Conservation (phyloP, 1,140 invertebrate species). For the Neuroterus valhalla region DNA sequence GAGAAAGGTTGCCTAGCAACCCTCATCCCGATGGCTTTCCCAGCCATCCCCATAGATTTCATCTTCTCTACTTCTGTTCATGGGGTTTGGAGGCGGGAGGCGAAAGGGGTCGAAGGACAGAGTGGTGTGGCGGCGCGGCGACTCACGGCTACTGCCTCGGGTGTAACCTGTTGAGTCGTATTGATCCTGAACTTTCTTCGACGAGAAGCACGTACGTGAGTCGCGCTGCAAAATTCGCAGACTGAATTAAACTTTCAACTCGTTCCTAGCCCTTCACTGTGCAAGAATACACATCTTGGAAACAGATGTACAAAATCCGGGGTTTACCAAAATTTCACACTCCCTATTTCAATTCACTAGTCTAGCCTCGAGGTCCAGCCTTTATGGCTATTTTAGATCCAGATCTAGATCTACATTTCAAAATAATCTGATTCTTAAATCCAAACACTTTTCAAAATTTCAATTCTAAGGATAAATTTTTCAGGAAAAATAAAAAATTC, state of each 20-base stretch:
- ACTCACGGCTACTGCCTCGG: conserved; percentile 48
- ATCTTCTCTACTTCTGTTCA: conserved; percentile 46
- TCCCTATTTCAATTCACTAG: no score
- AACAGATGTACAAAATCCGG: no score
- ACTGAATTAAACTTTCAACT: conserved; percentile 30
- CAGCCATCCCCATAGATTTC: conserved; percentile 57
- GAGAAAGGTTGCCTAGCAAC: conserved; percentile 64
- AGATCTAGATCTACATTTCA: no score
- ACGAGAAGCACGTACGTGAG: conserved; percentile 26
- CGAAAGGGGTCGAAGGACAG: conserved; percentile 18
- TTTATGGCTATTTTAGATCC: no score
- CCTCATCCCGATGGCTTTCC: conserved; percentile 55
- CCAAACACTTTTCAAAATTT: no score
- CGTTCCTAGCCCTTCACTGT: background rate
- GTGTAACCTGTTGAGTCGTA: conserved; percentile 60
- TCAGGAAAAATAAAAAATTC: no score
- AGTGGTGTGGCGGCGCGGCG: conserved; percentile 25
- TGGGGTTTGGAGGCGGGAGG: conserved; percentile 17
- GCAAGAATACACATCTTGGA: background rate
- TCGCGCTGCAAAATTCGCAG: conserved; percentile 15
- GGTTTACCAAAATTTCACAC: no score
- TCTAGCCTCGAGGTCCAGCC: no score
- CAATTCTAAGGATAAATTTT: no score
- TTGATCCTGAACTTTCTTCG: conserved; percentile 44
- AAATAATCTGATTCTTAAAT: no score